phyloP scores from a whole-genome alignment of 2,888 invertebrate genomes.

The Lysandra bellargus region DNA sequence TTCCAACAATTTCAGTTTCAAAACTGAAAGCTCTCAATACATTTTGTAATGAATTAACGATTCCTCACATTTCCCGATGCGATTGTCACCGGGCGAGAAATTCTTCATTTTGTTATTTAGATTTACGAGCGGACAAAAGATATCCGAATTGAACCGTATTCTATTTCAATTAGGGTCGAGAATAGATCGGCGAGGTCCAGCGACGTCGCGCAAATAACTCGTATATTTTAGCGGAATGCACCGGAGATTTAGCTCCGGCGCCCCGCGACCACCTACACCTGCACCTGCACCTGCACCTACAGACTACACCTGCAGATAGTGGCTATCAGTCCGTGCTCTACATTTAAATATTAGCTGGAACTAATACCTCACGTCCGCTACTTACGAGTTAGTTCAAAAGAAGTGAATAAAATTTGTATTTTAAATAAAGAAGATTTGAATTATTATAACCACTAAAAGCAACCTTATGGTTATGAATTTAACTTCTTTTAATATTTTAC shows the following conservation, averaged over 20 bases:
- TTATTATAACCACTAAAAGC: not conserved
- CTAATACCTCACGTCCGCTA: not conserved
- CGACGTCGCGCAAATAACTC: not conserved
- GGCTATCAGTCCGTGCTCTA: not conserved
- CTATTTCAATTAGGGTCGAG: slow-evolving; percentile 5
- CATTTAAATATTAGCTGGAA: not conserved
- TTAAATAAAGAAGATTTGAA: not conserved
- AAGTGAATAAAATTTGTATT: not conserved
- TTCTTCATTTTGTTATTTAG: slow-evolving; percentile 18
- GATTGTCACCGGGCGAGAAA: not conserved
- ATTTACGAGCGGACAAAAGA: slow-evolving; percentile 4
- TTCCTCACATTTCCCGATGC: not conserved
- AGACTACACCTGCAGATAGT: not conserved
- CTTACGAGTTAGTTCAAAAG: not conserved
- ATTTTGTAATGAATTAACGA: slow-evolving; percentile 4
- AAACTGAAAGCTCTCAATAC: not conserved
- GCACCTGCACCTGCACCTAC: not conserved
- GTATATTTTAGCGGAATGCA: slow-evolving; percentile 15
- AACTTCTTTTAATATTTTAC: too few relatives aligned
- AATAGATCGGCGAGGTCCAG: not conserved
- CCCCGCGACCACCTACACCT: not conserved
- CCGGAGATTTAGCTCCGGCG: not conserved
- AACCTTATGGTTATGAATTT: too few relatives aligned
- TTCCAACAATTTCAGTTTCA: not conserved
- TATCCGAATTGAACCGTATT: not conserved